Evolutionary conservation across 2,797 vertebrate species (phyloP).

Genomic region (Sebastes nivosus): DNA sequence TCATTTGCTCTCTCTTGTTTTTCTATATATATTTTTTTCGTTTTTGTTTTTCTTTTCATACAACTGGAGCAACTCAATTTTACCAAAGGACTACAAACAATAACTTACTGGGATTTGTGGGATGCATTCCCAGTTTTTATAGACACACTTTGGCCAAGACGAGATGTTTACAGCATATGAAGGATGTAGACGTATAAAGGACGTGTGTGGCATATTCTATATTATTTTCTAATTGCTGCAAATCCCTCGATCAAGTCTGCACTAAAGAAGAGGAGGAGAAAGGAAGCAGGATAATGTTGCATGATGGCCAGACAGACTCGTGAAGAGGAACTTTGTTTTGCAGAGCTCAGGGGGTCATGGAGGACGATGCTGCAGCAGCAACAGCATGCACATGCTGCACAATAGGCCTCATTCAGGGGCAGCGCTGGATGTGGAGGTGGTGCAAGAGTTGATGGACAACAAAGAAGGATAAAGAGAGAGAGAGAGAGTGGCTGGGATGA

Average conservation of each 20-base stretch:
- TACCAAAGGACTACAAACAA: conserved; percentile 43
- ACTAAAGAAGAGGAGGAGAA: neutral
- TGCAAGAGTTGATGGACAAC: conserved; percentile 39
- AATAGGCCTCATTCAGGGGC: conserved; percentile 65
- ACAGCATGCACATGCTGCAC: conserved; percentile 36
- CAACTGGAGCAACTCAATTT: conserved; percentile 23
- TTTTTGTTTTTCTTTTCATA: conserved; percentile 10
- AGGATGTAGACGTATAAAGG: neutral
- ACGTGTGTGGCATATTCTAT: neutral
- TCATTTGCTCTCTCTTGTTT: conserved; percentile 33
- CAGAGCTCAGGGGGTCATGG: neutral
- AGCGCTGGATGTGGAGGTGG: conserved; percentile 39
- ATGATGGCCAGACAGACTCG: neutral
- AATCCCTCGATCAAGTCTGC: neutral
- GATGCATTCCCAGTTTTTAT: neutral
- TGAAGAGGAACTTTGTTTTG: conserved; percentile 38
- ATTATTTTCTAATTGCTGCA: neutral
- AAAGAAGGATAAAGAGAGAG: conserved; percentile 24
- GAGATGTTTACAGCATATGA: neutral
- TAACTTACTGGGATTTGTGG: conserved; percentile 18
- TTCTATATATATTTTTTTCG: neutral
- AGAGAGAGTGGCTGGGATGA: conserved; percentile 45
- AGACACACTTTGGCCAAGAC: neutral
- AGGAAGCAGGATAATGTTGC: conserved; percentile 1
- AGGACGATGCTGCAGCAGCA: conserved; percentile 21